Percentiles rank a stretch among this genome's conserved stretches.
These are phyloP conservation scores for Equus quagga DNA, from an alignment of 2,113 vertebrate genomes.

Conservation along the genomic window DNA sequence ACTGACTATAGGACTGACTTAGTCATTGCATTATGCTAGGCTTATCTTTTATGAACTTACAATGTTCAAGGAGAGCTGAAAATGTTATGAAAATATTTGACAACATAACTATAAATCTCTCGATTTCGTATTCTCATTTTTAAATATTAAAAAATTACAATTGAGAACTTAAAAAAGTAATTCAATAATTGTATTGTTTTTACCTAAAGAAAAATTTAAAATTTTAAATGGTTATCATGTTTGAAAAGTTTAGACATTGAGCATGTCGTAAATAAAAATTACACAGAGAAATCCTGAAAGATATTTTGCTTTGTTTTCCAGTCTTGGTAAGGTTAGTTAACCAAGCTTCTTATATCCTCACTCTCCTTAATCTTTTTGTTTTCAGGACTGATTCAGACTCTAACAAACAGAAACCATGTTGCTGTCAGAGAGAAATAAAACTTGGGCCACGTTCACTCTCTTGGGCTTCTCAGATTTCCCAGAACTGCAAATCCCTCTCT, in stretches of 20 bases:
- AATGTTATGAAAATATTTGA: background rate
- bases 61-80: background rate
- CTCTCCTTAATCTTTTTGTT: background rate
- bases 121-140: background rate
- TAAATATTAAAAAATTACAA: background rate
- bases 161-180: background rate
- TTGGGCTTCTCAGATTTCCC: slow-evolving; percentile 71
- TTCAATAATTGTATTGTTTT: background rate
- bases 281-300: background rate
- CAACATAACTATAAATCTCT: background rate
- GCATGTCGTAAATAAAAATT: background rate
- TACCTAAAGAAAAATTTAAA: background rate
- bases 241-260: background rate
- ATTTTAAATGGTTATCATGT: background rate
- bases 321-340: background rate
- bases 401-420: background rate
- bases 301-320: background rate
- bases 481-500: slow-evolving; percentile 35
- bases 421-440: slow-evolving; percentile 24
- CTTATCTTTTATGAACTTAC: background rate
- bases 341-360: accelerated
- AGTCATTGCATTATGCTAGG: background rate
- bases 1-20: background rate
- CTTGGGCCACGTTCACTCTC: background rate
- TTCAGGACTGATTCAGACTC: background rate